A percentile compares a stretch with the other conserved stretches of the same genome.
These are phyloP conservation scores for Tryphoninae sp. DNA, from an alignment of 2,888 invertebrate genomes.

Conservation along the genomic window DNA sequence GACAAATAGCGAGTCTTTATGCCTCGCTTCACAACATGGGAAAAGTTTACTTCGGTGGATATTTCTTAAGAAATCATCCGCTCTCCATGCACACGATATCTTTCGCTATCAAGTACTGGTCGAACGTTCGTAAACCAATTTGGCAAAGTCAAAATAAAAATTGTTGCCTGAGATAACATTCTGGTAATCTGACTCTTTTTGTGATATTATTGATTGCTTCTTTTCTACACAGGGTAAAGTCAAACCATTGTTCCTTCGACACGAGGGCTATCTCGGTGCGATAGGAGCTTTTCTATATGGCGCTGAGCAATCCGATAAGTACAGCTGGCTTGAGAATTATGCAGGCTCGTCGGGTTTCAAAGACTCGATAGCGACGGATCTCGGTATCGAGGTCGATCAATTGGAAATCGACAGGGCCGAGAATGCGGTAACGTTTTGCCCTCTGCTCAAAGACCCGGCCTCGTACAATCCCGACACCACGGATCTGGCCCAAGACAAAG, in stretches of 20 bases:
- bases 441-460: constrained; percentile 89
- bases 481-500: constrained; percentile 92
- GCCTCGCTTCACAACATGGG: constrained; percentile 85
- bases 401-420: constrained; percentile 81
- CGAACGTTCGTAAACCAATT: constrained; percentile 79
- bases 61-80: constrained; percentile 87
- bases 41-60: constrained; percentile 87
- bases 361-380: constrained; percentile 80
- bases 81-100: constrained; percentile 87
- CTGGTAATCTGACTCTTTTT: background rate
- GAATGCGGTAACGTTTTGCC: constrained; percentile 85
- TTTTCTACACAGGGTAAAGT: constrained; percentile 82
- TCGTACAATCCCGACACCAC: constrained; percentile 96
- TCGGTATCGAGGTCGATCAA: constrained; percentile 79
- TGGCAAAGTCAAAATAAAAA: background rate
- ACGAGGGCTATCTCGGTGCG: constrained; percentile 88
- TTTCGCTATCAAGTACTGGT: constrained; percentile 87
- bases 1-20: constrained; percentile 87
- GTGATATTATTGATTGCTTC: background rate
- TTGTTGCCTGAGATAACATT: no score
- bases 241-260: constrained; percentile 86
- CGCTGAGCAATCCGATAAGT: constrained; percentile 84
- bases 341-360: constrained; percentile 86
- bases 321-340: constrained; percentile 87
- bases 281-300: constrained; percentile 88